These are phyloP conservation scores for Muscina levida DNA, from an alignment of 2,888 invertebrate species.

Conservation along the genomic window DNA sequence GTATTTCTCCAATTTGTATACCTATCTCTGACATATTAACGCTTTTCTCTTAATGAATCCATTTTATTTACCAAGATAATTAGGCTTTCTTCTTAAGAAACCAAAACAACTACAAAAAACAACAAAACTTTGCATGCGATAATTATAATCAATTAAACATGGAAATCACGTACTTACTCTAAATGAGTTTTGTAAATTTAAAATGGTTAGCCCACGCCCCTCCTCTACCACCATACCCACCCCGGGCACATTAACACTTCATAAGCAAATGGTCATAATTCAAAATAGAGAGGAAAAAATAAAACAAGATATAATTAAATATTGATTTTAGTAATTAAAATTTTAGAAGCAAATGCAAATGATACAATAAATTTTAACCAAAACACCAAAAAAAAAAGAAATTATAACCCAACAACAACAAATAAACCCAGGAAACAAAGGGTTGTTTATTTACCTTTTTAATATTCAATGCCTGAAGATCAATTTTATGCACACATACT, in stretches of 20 bases:
- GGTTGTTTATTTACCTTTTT: neutral
- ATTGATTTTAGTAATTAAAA: slow-evolving; percentile 19
- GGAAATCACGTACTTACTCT: slow-evolving; percentile 27
- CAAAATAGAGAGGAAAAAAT: no score
- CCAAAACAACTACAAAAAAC: no score
- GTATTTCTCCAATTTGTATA: no score
- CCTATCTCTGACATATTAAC: no score
- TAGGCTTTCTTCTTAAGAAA: no score
- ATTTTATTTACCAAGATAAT: no score
- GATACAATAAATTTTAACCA: slow-evolving; percentile 14
- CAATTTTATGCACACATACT: no score
- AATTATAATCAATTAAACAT: slow-evolving; percentile 29
- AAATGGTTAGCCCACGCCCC: neutral
- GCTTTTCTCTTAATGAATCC: no score
- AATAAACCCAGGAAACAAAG: neutral
- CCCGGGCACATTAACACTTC: slow-evolving; percentile 19
- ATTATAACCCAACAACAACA: no score
- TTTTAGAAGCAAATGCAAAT: neutral
- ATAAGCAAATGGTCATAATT: neutral
- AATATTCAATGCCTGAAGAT: no score
- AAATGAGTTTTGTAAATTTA: slow-evolving; percentile 13
- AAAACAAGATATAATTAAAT: slow-evolving; percentile 13
- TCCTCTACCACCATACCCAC: neutral
- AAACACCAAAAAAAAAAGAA: neutral
- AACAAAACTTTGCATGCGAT: slow-evolving; percentile 23